phyloP scores from a whole-genome alignment of 2,888 invertebrate genomes.

The Protophormia terraenovae region DNA sequence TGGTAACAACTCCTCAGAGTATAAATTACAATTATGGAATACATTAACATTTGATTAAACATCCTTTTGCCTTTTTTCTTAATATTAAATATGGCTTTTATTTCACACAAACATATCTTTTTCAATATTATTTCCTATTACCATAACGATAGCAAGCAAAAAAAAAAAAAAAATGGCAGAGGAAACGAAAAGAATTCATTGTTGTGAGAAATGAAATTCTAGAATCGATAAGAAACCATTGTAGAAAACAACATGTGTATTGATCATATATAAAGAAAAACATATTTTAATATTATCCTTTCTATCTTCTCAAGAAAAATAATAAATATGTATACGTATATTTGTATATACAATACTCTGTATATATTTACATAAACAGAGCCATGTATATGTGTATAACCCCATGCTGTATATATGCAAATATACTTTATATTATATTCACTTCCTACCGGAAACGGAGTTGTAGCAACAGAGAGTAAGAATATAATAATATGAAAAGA shows the following conservation, averaged over 20 bases:
- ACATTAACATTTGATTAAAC: background rate
- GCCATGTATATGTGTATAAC: background rate
- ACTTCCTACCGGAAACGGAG: slow-evolving; percentile 24
- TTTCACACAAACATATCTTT: background rate
- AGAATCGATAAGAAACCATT: background rate
- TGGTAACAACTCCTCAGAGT: background rate
- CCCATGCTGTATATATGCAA: background rate
- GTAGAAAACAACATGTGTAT: background rate
- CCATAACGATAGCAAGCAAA: background rate
- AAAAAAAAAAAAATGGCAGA: background rate
- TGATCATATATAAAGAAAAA: slow-evolving; percentile 24
- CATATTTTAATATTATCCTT: slow-evolving; percentile 36
- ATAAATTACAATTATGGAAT: background rate
- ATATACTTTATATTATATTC: background rate
- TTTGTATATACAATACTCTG: background rate
- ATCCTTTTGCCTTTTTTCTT: background rate
- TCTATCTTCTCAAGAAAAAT: background rate
- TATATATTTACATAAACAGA: background rate
- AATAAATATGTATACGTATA: background rate
- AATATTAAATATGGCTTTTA: background rate
- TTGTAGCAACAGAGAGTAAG: background rate
- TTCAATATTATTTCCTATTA: background rate
- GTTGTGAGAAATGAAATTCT: background rate
- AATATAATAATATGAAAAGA: background rate
- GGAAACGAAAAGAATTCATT: background rate